Conservation (phyloP, 2,797 vertebrate genomes). For the Poeciliopsis gracilis region DNA sequence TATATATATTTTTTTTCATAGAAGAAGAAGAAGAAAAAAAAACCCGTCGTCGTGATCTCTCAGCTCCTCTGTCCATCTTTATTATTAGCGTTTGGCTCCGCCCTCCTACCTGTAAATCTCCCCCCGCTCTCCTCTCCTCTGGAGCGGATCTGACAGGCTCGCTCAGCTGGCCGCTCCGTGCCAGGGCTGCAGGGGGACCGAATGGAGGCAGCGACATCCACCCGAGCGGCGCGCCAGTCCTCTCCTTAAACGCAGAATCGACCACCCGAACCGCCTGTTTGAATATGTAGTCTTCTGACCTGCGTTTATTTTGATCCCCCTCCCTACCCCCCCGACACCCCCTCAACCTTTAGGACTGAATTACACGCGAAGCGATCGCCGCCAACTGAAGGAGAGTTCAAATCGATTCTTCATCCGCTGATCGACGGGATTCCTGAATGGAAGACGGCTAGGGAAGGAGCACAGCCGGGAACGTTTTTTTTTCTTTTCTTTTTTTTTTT, state of each 20-base stretch:
- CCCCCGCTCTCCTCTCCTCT: slow-evolving; percentile 44
- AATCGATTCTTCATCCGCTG: slow-evolving; percentile 59
- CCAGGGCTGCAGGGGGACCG: slow-evolving; percentile 67
- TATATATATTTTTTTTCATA: too few relatives aligned
- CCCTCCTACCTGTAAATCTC: slow-evolving; percentile 83
- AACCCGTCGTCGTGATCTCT: slow-evolving; percentile 29
- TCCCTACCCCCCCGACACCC: too few relatives aligned
- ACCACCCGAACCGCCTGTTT: slow-evolving; percentile 39
- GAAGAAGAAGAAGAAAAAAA: background rate
- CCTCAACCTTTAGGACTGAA: background rate
- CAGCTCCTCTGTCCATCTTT: slow-evolving; percentile 68
- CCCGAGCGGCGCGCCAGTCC: slow-evolving; percentile 43
- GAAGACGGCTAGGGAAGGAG: slow-evolving; percentile 67
- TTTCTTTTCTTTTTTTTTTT: background rate
- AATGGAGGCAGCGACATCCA: slow-evolving; percentile 69
- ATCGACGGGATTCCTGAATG: slow-evolving; percentile 69
- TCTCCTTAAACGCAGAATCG: slow-evolving; percentile 56
- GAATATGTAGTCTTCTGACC: slow-evolving; percentile 42
- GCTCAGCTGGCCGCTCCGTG: slow-evolving; percentile 70
- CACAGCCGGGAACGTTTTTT: slow-evolving; percentile 28
- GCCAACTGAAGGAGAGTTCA: slow-evolving; percentile 59
- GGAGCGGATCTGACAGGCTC: slow-evolving; percentile 75
- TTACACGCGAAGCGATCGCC: slow-evolving; percentile 21
- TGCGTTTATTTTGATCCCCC: slow-evolving; percentile 5
- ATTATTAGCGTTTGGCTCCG: slow-evolving; percentile 76